Percentiles rank a stretch among this genome's conserved stretches.
phyloP scores from a whole-genome alignment of 2,113 vertebrate species.

The Eulemur rufifrons region DNA sequence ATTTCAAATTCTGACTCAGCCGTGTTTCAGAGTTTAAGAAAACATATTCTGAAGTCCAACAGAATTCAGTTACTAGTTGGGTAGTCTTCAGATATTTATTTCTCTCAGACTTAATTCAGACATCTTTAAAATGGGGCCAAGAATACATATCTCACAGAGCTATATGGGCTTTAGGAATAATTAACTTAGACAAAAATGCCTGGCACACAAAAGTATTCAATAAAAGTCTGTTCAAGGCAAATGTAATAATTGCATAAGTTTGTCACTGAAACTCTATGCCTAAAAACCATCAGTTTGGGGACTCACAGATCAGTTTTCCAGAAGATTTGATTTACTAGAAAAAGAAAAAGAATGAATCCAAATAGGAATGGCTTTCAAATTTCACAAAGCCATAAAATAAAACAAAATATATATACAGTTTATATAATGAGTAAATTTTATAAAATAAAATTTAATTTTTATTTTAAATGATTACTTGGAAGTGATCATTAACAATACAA shows the following conservation, averaged over 20 bases:
- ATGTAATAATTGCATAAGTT: slow-evolving; percentile 23
- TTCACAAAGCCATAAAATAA: slow-evolving; percentile 3
- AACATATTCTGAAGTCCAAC: background rate
- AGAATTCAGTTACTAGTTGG: slow-evolving; percentile 9
- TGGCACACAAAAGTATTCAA: slow-evolving; percentile 31
- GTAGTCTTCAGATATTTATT: background rate
- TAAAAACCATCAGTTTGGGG: slow-evolving; percentile 27
- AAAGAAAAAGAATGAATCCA: slow-evolving; percentile 15
- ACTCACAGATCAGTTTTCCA: slow-evolving; percentile 42
- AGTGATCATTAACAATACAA: slow-evolving; percentile 46
- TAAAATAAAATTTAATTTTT: background rate
- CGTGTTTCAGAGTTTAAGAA: background rate
- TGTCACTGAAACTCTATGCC: background rate
- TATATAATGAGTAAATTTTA: background rate
- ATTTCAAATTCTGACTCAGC: slow-evolving; percentile 16
- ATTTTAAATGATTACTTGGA: slow-evolving; percentile 9
- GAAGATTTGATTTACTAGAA: background rate
- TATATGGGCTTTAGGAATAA: background rate
- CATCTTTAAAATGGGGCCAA: slow-evolving; percentile 48
- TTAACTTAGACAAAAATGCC: slow-evolving; percentile 39
- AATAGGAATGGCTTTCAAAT: slow-evolving; percentile 33
- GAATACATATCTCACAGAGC: background rate
- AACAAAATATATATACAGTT: background rate
- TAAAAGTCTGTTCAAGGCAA: slow-evolving; percentile 46
- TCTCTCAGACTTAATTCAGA: slow-evolving; percentile 28